phyloP scores from a whole-genome alignment of 2,888 invertebrate species.

The Agelastica alni region DNA sequence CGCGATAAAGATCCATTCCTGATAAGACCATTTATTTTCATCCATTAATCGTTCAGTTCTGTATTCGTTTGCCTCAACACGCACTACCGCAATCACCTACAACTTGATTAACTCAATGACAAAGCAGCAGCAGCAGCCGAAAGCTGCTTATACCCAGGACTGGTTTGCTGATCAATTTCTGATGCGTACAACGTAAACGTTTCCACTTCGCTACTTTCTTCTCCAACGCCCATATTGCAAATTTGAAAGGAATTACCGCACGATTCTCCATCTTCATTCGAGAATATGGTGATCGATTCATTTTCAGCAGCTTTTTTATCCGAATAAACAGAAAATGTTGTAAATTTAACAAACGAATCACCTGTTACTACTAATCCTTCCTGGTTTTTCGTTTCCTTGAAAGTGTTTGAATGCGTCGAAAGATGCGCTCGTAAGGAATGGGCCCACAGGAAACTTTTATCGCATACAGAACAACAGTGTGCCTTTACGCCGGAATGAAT shows the following conservation, averaged over 20 bases:
- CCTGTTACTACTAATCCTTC: neutral
- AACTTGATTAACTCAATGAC: too few relatives aligned
- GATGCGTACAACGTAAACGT: conserved; percentile 29
- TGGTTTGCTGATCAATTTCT: conserved; percentile 7
- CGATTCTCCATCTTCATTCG: conserved; percentile 14
- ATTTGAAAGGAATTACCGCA: conserved; percentile 23
- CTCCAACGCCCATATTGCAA: conserved; percentile 9
- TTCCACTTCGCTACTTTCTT: conserved; percentile 17
- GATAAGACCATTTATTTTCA: too few relatives aligned
- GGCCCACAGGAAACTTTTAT: conserved; percentile 46
- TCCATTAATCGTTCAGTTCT: too few relatives aligned
- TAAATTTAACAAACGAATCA: conserved; percentile 12
- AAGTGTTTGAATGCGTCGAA: conserved; percentile 22
- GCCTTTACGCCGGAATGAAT: conserved; percentile 46
- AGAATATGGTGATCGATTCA: conserved; percentile 25
- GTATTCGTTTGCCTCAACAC: too few relatives aligned
- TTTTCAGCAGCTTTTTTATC: conserved; percentile 18
- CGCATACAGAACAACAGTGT: conserved; percentile 44
- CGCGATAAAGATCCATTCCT: too few relatives aligned
- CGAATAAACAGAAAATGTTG: conserved; percentile 20
- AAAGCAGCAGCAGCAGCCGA: too few relatives aligned
- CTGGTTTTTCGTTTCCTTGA: conserved; percentile 3
- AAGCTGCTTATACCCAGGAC: conserved; percentile 8
- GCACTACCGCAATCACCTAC: too few relatives aligned
- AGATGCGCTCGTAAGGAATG: conserved; percentile 42